A percentile compares a stretch with the other conserved stretches of the same genome.
Conservation (phyloP, 2,888 invertebrate genomes). For the Teleogryllus oceanicus region DNA sequence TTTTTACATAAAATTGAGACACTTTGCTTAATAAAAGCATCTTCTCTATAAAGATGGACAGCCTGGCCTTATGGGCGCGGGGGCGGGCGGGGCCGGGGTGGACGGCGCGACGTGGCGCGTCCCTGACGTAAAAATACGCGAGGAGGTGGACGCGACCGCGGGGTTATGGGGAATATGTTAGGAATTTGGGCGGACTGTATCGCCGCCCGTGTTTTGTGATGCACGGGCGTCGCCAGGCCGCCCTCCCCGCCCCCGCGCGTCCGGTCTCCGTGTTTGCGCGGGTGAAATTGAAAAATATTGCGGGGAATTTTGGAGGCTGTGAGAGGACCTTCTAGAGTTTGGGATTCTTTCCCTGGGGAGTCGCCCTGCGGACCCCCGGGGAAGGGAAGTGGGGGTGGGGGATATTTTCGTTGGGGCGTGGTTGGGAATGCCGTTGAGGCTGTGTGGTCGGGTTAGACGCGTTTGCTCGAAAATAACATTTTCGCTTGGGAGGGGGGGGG, state of each 20-base stretch:
- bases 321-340: no score
- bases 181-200: not conserved
- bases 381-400: no score
- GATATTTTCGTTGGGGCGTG: no score
- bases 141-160: constrained; percentile 6
- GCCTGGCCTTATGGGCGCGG: not conserved
- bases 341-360: no score
- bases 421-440: no score
- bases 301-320: not conserved
- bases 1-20: constrained; percentile 41
- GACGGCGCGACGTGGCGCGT: not conserved
- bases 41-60: constrained; percentile 32
- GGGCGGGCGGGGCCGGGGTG: not conserved
- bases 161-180: constrained; percentile 18
- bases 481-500: no score
- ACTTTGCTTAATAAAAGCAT: constrained; percentile 45
- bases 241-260: not conserved
- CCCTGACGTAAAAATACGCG: not conserved
- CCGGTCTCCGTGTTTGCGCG: not conserved
- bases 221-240: not conserved
- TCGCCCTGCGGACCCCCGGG: no score
- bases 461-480: no score
- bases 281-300: constrained; percentile 7
- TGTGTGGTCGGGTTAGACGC: no score
- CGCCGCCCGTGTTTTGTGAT: not conserved